Conservation (phyloP, 2,797 vertebrate species). For the Micrastur ruficollis region DNA sequence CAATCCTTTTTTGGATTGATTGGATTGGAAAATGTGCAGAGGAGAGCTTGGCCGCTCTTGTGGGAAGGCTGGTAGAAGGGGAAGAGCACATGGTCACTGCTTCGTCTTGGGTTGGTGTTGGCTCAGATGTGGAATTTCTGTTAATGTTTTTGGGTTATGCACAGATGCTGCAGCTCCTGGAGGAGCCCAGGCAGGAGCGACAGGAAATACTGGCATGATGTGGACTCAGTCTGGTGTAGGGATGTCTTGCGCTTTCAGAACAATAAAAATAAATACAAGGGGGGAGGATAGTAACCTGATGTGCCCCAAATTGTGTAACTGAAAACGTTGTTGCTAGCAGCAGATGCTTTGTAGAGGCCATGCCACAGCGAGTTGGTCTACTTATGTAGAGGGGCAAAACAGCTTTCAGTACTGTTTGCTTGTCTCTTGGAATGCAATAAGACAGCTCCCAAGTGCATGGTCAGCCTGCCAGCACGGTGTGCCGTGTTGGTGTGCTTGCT, state of each 20-base stretch:
- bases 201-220: background rate
- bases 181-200: background rate
- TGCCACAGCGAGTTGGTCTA: background rate
- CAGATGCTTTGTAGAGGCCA: background rate
- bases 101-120: background rate
- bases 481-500: accelerated
- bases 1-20: background rate
- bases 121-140: background rate
- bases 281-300: background rate
- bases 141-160: background rate
- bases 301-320: background rate
- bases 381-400: background rate
- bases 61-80: background rate
- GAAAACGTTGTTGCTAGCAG: background rate
- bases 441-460: accelerated
- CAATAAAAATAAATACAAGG: background rate
- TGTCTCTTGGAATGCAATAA: background rate
- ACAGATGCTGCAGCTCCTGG: background rate
- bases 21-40: background rate
- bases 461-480: accelerated
- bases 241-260: background rate
- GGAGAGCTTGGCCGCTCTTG: background rate
- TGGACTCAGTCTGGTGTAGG: background rate
- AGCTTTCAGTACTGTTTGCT: background rate
- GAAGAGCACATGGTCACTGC: background rate